These are phyloP conservation scores for Rhyacophila brunnea DNA, from an alignment of 1,140 invertebrate genomes.

Conservation along the genomic window DNA sequence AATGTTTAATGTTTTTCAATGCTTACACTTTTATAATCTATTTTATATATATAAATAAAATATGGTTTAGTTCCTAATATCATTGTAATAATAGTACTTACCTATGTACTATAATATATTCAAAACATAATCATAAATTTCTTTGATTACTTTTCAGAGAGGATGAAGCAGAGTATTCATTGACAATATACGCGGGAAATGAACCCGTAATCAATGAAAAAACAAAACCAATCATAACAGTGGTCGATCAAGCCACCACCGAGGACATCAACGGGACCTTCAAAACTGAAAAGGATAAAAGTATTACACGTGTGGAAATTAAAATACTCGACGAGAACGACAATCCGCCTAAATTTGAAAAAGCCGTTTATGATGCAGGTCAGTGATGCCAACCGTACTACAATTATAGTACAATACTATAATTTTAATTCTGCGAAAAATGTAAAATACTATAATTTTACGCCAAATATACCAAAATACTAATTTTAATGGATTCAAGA, in stretches of 20 bases:
- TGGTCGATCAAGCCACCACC: constrained; percentile 45
- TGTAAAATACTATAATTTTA: no score
- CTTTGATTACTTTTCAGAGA: constrained; percentile 52
- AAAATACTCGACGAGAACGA: constrained; percentile 83
- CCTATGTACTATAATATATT: no score
- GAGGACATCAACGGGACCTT: constrained; percentile 38
- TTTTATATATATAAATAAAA: no score
- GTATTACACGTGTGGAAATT: constrained; percentile 70
- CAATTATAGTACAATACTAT: no score
- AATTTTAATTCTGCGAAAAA: no score
- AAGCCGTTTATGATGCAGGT: constrained; percentile 73
- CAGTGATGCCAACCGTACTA: no score
- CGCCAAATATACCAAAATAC: no score
- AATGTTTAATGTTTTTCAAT: no score
- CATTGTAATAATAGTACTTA: no score
- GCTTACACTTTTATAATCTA: no score
- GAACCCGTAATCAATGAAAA: constrained; percentile 70
- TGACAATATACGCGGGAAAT: constrained; percentile 81
- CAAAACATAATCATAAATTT: not conserved
- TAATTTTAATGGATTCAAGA: no score
- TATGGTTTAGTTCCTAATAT: no score
- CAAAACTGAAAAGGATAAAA: constrained; percentile 56
- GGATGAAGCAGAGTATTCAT: constrained; percentile 65
- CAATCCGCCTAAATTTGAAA: constrained; percentile 75
- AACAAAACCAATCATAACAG: constrained; percentile 32